phyloP scores from a whole-genome alignment of 1,140 invertebrate species.

The Magallana gigas region DNA sequence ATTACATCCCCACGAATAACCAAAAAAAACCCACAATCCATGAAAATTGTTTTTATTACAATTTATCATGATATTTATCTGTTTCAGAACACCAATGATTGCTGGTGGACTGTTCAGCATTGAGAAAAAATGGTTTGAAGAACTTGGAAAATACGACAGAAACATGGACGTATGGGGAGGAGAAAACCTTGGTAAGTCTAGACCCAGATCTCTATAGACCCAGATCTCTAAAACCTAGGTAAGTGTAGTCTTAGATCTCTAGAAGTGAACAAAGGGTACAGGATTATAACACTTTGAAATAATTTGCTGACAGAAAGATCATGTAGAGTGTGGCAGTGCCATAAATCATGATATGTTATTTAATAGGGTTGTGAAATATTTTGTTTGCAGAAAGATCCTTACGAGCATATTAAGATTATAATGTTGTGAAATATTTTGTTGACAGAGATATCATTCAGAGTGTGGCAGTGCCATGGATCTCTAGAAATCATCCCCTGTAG shows the following conservation, averaged over 20 bases:
- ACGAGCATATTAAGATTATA: background rate
- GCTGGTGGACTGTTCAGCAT: conserved; percentile 80
- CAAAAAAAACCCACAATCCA: too few species aligned
- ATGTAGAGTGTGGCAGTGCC: conserved; percentile 79
- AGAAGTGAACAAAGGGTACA: too few species aligned
- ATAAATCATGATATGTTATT: conserved; percentile 63
- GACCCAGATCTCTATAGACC: too few species aligned
- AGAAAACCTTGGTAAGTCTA: conserved; percentile 76
- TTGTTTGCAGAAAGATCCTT: conserved; percentile 81
- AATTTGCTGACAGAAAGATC: conserved; percentile 81
- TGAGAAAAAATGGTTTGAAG: conserved; percentile 78
- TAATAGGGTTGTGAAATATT: conserved; percentile 10
- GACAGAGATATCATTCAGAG: conserved; percentile 82
- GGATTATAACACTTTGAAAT: background rate
- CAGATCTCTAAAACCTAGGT: conserved; percentile 74
- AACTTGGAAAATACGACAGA: conserved; percentile 79
- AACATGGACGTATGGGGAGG: conserved; percentile 80
- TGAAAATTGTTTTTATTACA: background rate
- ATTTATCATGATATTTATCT: background rate
- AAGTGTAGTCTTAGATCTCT: conserved; percentile 38
- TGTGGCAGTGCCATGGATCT: conserved; percentile 79
- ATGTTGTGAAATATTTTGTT: conserved; percentile 50
- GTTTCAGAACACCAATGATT: conserved; percentile 78
- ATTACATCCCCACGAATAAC: too few species aligned
- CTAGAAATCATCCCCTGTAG: conserved; percentile 81